A percentile compares a stretch with the other conserved stretches of the same genome.
phyloP scores from a whole-genome alignment of 2,113 vertebrate species.

The Mungos mungo region DNA sequence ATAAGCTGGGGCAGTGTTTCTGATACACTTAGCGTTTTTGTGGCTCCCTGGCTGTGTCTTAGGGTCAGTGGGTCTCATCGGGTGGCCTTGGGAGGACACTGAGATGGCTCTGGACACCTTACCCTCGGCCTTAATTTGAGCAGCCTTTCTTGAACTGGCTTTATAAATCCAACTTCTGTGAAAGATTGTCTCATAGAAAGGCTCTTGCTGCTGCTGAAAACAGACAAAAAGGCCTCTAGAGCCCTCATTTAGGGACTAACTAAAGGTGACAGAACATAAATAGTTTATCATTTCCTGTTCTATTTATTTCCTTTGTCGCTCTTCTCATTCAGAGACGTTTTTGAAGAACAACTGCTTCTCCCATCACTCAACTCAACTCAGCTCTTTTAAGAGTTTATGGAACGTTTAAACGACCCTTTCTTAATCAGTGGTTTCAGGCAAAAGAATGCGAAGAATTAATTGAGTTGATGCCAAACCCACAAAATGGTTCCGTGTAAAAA shows the following conservation, averaged over 20 bases:
- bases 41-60: neutral
- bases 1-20: neutral
- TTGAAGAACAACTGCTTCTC: neutral
- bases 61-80: neutral
- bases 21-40: neutral
- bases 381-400: neutral
- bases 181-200: neutral
- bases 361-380: neutral
- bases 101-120: no score
- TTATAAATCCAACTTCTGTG: neutral
- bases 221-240: neutral
- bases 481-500: neutral
- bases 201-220: neutral
- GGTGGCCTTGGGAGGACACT: neutral
- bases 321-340: neutral
- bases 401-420: neutral
- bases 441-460: neutral
- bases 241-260: neutral
- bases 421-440: neutral
- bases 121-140: no score
- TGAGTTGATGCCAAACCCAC: neutral
- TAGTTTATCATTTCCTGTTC: neutral
- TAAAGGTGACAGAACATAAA: neutral
- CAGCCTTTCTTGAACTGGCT: neutral
- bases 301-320: neutral